phyloP scores from a whole-genome alignment of 2,797 vertebrate genomes.

The Sylvilagus floridanus region DNA sequence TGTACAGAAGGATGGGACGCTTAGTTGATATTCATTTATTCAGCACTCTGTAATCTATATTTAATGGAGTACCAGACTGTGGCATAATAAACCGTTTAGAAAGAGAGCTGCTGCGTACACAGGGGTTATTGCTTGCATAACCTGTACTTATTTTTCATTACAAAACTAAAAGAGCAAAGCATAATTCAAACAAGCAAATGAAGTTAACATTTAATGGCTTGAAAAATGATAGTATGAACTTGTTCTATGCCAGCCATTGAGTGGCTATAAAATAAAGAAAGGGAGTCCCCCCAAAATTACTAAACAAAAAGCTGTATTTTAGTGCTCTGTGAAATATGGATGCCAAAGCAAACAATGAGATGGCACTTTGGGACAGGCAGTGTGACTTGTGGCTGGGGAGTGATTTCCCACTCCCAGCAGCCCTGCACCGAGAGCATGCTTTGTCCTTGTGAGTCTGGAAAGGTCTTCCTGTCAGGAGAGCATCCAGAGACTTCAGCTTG shows the following conservation, averaged over 20 bases:
- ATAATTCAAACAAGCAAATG: slow-evolving; percentile 90
- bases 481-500: not conserved
- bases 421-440: fast-evolving
- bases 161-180: slow-evolving; percentile 89
- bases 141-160: slow-evolving; percentile 92
- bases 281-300: slow-evolving; percentile 70
- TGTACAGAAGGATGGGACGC: slow-evolving; percentile 87
- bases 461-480: not conserved
- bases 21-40: slow-evolving; percentile 92
- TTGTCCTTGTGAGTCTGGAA: fast-evolving
- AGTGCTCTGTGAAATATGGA: slow-evolving; percentile 75
- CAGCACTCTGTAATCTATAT: slow-evolving; percentile 91
- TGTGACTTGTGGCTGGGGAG: not conserved
- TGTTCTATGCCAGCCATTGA: slow-evolving; percentile 79
- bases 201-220: slow-evolving; percentile 89
- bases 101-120: slow-evolving; percentile 89
- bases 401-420: not conserved
- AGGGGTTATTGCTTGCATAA: slow-evolving; percentile 91
- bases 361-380: slow-evolving; percentile 73
- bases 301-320: slow-evolving; percentile 79
- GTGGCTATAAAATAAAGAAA: slow-evolving; percentile 86
- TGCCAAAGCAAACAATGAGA: slow-evolving; percentile 72
- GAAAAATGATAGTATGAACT: slow-evolving; percentile 87
- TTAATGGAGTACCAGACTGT: slow-evolving; percentile 92
- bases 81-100: slow-evolving; percentile 92